These are phyloP conservation scores for Alces alces DNA, from an alignment of 2,113 vertebrate genomes.

Conservation along the genomic window DNA sequence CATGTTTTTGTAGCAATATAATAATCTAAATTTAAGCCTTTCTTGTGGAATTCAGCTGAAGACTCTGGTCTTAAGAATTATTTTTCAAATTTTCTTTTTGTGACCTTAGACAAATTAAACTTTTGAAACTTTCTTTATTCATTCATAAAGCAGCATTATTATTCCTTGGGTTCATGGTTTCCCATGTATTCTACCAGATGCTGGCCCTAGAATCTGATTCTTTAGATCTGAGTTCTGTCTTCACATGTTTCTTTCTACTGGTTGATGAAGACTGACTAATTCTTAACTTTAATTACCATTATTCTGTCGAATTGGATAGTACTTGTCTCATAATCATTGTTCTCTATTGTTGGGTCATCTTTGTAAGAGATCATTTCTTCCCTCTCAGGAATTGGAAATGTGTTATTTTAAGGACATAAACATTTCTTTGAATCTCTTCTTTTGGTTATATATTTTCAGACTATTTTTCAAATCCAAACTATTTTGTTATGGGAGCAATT, in stretches of 20 bases:
- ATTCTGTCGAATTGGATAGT: background rate
- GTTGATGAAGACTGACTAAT: background rate
- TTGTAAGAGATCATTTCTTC: background rate
- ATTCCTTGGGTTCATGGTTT: background rate
- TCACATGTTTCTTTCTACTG: background rate
- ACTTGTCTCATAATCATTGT: background rate
- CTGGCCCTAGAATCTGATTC: background rate
- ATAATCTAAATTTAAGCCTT: background rate
- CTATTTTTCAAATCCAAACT: slow-evolving; percentile 14
- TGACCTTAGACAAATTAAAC: background rate
- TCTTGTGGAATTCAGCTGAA: background rate
- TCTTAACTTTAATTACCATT: background rate
- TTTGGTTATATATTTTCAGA: background rate
- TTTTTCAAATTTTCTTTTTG: background rate
- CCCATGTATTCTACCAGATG: background rate
- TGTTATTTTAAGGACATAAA: background rate
- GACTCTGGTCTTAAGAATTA: background rate
- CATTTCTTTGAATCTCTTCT: background rate
- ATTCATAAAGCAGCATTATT: background rate
- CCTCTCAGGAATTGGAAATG: background rate
- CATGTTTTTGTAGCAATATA: background rate
- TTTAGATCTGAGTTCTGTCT: background rate
- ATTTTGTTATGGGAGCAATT: background rate
- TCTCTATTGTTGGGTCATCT: background rate
- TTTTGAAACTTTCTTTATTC: background rate